Percentiles rank a stretch among this genome's conserved stretches.
These are phyloP conservation scores for Nymphalis c-album DNA, from an alignment of 2,888 invertebrate species.

Conservation along the genomic window DNA sequence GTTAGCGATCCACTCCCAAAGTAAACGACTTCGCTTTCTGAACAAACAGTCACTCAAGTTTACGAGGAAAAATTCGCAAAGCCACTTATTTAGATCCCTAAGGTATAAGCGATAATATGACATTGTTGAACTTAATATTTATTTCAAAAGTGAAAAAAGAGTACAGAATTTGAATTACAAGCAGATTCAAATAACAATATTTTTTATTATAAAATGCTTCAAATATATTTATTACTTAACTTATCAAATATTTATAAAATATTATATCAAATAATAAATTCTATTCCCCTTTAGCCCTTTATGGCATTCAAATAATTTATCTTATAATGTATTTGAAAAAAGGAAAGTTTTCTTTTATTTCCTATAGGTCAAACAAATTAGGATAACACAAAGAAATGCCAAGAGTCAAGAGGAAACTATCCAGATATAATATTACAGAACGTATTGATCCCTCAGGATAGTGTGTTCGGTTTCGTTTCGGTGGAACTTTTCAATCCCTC, in stretches of 20 bases:
- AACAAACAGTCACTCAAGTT: constrained; percentile 76
- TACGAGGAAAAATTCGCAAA: constrained; percentile 75
- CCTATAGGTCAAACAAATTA: constrained; percentile 47
- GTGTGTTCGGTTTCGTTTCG: constrained; percentile 76
- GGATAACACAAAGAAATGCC: constrained; percentile 55
- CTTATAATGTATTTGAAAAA: neutral
- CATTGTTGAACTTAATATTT: constrained; percentile 11
- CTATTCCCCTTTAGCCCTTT: too few relatives aligned
- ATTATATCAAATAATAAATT: too few relatives aligned
- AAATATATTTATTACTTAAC: too few relatives aligned
- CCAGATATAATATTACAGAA: constrained; percentile 77
- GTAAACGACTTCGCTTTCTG: constrained; percentile 76
- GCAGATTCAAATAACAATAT: neutral
- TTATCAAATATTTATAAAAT: too few relatives aligned
- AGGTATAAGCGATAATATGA: constrained; percentile 54
- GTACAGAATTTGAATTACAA: neutral
- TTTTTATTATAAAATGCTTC: too few relatives aligned
- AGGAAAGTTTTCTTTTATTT: neutral
- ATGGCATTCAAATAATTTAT: too few relatives aligned
- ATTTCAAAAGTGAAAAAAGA: neutral
- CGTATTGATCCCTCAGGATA: constrained; percentile 78
- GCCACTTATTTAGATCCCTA: constrained; percentile 72
- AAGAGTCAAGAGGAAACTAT: constrained; percentile 59
- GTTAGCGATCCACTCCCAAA: constrained; percentile 68
- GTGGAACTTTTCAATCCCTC: constrained; percentile 79